Conservation (phyloP, 1,140 invertebrate genomes). For the Drosophila takahashii region DNA sequence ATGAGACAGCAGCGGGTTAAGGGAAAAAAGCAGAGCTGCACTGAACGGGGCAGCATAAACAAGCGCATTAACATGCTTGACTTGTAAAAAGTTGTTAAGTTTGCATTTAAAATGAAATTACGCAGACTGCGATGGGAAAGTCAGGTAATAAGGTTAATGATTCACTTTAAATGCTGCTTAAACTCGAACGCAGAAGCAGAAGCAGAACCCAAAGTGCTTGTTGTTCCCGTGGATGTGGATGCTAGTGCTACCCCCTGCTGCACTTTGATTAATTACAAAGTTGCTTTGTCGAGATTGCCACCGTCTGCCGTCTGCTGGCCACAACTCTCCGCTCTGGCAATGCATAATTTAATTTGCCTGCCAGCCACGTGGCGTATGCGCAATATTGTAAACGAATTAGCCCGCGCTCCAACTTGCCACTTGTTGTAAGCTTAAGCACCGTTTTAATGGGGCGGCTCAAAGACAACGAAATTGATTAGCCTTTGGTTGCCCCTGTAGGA, state of each 20-base stretch:
- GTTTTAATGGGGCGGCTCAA: slow-evolving; percentile 13
- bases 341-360: slow-evolving; percentile 71
- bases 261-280: slow-evolving; percentile 79
- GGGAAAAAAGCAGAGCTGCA: background rate
- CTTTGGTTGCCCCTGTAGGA: background rate
- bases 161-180: slow-evolving; percentile 71
- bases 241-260: slow-evolving; percentile 32
- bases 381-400: slow-evolving; percentile 69
- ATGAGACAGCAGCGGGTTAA: slow-evolving; percentile 25
- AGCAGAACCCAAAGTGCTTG: slow-evolving; percentile 5
- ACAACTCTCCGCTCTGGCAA: slow-evolving; percentile 27
- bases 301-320: slow-evolving; percentile 17
- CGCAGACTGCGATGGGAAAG: slow-evolving; percentile 23
- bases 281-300: slow-evolving; percentile 42
- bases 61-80: slow-evolving; percentile 65
- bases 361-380: slow-evolving; percentile 59
- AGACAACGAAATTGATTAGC: slow-evolving; percentile 34
- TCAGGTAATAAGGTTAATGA: slow-evolving; percentile 75
- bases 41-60: slow-evolving; percentile 22
- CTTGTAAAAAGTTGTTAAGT: slow-evolving; percentile 69
- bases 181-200: slow-evolving; percentile 22
- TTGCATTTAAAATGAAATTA: slow-evolving; percentile 78
- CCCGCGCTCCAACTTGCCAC: slow-evolving; percentile 19
- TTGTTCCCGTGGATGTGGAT: slow-evolving; percentile 6
- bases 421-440: slow-evolving; percentile 11